phyloP scores from a whole-genome alignment of 2,888 invertebrate genomes.

The Adelphocoris suturalis region DNA sequence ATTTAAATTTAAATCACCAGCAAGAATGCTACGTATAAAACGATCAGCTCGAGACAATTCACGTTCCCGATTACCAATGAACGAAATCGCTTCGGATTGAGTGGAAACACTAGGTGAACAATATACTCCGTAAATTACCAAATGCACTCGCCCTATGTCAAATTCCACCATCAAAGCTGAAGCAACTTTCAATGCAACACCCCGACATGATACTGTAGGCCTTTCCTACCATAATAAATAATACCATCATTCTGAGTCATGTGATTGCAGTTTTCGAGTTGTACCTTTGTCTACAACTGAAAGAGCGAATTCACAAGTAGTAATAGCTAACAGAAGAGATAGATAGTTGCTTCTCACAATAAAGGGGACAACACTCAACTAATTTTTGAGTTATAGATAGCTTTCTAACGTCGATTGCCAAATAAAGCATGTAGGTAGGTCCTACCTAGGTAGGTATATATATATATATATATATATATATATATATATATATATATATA shows the following conservation, averaged over 20 bases:
- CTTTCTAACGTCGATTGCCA: no score
- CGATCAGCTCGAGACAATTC: background rate
- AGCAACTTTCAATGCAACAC: background rate
- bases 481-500: no score
- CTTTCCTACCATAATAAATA: background rate
- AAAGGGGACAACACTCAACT: no score
- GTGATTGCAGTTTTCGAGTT: no score
- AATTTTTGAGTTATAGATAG: no score
- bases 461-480: no score
- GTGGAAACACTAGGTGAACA: background rate
- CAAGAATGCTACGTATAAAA: background rate
- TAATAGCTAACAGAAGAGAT: no score
- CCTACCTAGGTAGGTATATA: no score
- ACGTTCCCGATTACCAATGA: background rate
- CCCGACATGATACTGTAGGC: background rate
- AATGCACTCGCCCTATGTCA: background rate
- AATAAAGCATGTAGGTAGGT: no score
- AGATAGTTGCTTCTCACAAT: no score
- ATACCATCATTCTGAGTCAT: background rate
- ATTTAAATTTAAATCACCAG: slow-evolving; percentile 14
- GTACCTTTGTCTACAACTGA: no score
- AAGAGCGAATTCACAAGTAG: no score
- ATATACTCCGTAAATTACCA: slow-evolving; percentile 3
- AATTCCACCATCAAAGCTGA: background rate
- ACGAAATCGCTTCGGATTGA: background rate